These are phyloP conservation scores for Dendrolimus kikuchii DNA, from an alignment of 1,140 invertebrate genomes.

Conservation along the genomic window DNA sequence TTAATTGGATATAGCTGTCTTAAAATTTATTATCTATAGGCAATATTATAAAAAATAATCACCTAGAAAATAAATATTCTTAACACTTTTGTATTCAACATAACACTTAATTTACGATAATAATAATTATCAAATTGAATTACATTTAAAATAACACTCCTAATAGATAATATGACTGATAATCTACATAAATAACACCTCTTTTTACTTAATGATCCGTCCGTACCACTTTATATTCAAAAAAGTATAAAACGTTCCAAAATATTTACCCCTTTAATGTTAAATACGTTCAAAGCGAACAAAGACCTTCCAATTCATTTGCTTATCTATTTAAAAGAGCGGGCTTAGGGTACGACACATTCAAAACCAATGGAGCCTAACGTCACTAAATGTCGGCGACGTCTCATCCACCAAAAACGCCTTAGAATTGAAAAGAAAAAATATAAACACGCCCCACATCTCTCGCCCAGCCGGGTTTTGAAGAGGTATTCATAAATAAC, in stretches of 20 bases:
- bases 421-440: constrained; percentile 41
- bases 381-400: constrained; percentile 61
- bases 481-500: constrained; percentile 6
- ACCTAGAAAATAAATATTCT: no score
- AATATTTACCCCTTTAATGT: constrained; percentile 21
- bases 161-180: no score
- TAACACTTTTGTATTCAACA: no score
- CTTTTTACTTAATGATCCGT: constrained; percentile 1
- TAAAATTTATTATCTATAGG: no score
- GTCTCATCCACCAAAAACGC: constrained; percentile 33
- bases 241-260: constrained; percentile 6
- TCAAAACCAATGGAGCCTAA: constrained; percentile 64
- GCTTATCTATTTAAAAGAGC: constrained; percentile 67
- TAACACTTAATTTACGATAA: no score
- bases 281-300: constrained; percentile 24
- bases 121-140: no score
- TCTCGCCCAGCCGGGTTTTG: constrained; percentile 7
- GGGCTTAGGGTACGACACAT: constrained; percentile 50
- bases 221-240: neutral
- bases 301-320: constrained; percentile 66
- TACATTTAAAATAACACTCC: no score
- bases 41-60: no score
- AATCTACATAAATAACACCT: no score
- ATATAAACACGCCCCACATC: constrained; percentile 41
- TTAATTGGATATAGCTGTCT: no score